Conservation (phyloP, 2,797 vertebrate species). For the Peromyscus aztecus region DNA sequence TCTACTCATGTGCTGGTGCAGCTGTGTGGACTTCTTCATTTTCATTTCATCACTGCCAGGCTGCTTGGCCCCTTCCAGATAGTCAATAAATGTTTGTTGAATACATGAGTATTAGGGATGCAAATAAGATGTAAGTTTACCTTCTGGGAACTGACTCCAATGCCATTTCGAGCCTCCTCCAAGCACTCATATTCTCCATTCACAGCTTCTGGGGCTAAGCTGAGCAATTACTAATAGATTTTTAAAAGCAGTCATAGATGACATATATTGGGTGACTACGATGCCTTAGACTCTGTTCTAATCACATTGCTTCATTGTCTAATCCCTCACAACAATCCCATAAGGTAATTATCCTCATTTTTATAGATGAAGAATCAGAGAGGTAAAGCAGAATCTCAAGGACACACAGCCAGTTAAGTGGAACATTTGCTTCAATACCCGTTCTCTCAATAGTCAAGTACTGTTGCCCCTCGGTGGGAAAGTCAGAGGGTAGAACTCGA, state of each 20-base stretch:
- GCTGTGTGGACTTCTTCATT: not conserved
- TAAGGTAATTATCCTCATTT: not conserved
- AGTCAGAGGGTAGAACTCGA: not conserved
- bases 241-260: not conserved
- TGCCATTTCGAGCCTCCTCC: not conserved
- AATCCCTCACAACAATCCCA: not conserved
- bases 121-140: constrained; percentile 11
- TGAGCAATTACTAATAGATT: not conserved
- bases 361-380: constrained; percentile 17
- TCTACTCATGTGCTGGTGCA: not conserved
- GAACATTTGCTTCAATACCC: not conserved
- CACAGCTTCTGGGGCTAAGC: not conserved
- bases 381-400: not conserved
- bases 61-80: constrained; percentile 8
- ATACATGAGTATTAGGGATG: not conserved
- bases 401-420: not conserved
- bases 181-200: not conserved
- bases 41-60: not conserved
- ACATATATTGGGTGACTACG: not conserved
- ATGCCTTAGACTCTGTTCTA: constrained; percentile 32
- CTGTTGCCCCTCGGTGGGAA: not conserved
- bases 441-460: not conserved
- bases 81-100: not conserved
- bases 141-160: not conserved
- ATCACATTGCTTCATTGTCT: constrained; percentile 17